Base-by-base conservation (phyloP, 2,113 vertebrate species). In the Lagopus muta region DNA sequence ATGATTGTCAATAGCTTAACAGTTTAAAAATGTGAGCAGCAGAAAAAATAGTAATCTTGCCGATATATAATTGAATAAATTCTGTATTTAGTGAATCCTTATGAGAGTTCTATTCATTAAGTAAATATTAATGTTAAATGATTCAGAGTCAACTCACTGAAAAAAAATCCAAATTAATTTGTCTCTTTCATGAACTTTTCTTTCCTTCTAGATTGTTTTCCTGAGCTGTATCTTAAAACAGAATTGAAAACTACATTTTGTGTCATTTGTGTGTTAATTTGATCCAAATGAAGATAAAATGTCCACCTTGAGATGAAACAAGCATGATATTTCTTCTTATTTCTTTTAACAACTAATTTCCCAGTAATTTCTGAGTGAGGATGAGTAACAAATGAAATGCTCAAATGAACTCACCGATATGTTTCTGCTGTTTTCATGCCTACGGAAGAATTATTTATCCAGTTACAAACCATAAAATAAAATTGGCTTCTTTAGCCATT, bases 381-480 rank as follows among this genome's bases (percentile, higher is more conserved):
- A 38, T 61, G 32, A 78, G 36, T 92, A 86, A 13, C 11, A 25
- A 91, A 87, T 58, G 22, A 60, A 81, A 91, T 74, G 65, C 52
- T 70, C 13, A 83, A 34, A 92, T 65, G 7, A 92, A 90, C 8
- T 55, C 67, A 54, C 38, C 40, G 84, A 64, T 17, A 38, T 8
- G 36, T 61, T 92, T 95, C 71, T 72, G 27, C 40, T 85, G 14
- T 82, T 91, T 92, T 85, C 57, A 75, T 87, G 21, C 12, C n/a
- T 92, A 72, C 40, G 89, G 66, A 62, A 89, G 70, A 95, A 67
- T 82, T 95, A 95, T 91, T 96, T 96, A 93, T 92, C 74, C 50
- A 22, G 19, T 95, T 70, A 61, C 21, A 92, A 96, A 95, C 55
- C 94, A 55, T 90, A 86, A 95, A 96, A 96, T 78, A 55, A 96